These are phyloP conservation scores for Arrhopalites spinosus DNA, from an alignment of 2,888 invertebrate genomes.

Conservation along the genomic window DNA sequence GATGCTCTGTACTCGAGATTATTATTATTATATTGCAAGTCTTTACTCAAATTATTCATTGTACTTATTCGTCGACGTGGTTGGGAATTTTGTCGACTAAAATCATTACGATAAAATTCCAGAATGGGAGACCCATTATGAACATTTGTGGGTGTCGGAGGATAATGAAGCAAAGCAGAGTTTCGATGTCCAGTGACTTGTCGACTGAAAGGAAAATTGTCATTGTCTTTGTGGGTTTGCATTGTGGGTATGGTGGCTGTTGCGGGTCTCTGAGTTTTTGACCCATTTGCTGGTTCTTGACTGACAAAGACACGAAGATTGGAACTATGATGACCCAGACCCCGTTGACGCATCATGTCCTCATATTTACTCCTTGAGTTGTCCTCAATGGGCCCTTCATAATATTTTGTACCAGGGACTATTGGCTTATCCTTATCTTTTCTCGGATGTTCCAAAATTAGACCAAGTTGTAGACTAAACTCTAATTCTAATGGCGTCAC, in stretches of 20 bases:
- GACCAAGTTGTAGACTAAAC: conserved; percentile 66
- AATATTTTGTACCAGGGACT: neutral
- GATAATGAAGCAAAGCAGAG: neutral
- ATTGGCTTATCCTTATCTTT: neutral
- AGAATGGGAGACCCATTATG: neutral
- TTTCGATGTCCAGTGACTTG: neutral
- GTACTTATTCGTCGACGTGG: neutral
- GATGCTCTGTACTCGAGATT: neutral
- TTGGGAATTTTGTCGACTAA: neutral
- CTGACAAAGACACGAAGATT: too few species aligned
- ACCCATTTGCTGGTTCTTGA: too few species aligned
- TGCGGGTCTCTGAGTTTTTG: neutral
- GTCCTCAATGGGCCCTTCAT: conserved; percentile 6
- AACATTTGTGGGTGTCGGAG: neutral
- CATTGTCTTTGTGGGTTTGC: neutral
- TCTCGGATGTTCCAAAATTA: conserved; percentile 64
- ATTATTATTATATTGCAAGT: neutral
- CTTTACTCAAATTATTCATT: neutral
- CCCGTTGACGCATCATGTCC: neutral
- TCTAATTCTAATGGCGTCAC: conserved; percentile 79
- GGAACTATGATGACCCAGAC: too few species aligned
- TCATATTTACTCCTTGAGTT: neutral
- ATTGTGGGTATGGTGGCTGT: neutral
- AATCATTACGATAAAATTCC: conserved; percentile 15
- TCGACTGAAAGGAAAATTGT: neutral